Evolutionary conservation across 2,113 vertebrate genomes (phyloP).

Genomic region (Cebidichthys violaceus): DNA sequence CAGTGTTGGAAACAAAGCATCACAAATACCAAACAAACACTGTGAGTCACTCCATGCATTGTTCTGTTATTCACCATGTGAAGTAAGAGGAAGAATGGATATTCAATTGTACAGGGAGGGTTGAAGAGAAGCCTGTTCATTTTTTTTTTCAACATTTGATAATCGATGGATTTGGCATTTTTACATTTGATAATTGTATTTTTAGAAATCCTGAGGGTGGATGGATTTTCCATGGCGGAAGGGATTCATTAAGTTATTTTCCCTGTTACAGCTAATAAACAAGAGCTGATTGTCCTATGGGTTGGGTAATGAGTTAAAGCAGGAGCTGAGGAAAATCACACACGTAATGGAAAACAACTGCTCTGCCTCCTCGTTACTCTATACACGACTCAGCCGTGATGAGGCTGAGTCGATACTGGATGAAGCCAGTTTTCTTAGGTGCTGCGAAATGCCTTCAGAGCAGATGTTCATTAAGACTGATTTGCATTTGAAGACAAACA

Average conservation of each 20-base stretch:
- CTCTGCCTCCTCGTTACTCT: slow-evolving; percentile 33
- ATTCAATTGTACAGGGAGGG: neutral
- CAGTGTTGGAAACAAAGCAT: slow-evolving; percentile 69
- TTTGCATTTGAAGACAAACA: slow-evolving; percentile 35
- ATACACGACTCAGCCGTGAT: neutral
- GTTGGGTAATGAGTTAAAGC: slow-evolving; percentile 58
- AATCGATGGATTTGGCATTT: slow-evolving; percentile 32
- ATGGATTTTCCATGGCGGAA: slow-evolving; percentile 6
- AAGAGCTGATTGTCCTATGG: slow-evolving; percentile 53
- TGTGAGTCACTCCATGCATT: slow-evolving; percentile 66
- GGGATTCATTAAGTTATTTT: slow-evolving; percentile 56
- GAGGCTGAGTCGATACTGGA: neutral
- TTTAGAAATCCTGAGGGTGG: slow-evolving; percentile 24
- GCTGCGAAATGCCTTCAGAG: slow-evolving; percentile 28
- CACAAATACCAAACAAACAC: slow-evolving; percentile 71
- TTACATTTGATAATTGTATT: slow-evolving; percentile 41
- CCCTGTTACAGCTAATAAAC: slow-evolving; percentile 68
- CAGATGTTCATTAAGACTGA: slow-evolving; percentile 18
- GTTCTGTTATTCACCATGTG: slow-evolving; percentile 31
- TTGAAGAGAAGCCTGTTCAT: slow-evolving; percentile 4
- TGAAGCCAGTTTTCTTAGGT: slow-evolving; percentile 35
- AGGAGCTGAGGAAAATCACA: slow-evolving; percentile 51
- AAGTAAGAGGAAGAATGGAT: neutral
- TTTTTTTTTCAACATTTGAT: slow-evolving; percentile 9
- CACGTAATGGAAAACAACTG: slow-evolving; percentile 56